A percentile compares a stretch with the other conserved stretches of the same genome.
Evolutionary conservation across 2,797 vertebrate genomes (phyloP).

Genomic region (Sebastolobus altivelis): DNA sequence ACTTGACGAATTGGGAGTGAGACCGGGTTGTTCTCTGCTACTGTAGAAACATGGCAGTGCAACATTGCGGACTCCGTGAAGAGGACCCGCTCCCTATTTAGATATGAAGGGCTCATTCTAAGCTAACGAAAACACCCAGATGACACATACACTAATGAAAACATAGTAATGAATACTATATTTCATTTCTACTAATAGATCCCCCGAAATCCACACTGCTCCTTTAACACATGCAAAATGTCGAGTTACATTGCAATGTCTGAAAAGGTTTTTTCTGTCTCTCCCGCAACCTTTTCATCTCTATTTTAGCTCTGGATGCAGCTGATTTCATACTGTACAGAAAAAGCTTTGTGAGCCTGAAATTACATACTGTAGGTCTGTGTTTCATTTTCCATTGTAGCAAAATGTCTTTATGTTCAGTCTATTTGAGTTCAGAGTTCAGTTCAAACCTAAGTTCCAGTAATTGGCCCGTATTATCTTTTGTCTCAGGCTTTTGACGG

Average conservation of each 20-base stretch:
- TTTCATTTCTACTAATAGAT: background rate
- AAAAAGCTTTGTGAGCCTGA: background rate
- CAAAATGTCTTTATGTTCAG: background rate
- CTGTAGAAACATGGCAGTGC: background rate
- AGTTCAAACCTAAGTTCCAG: background rate
- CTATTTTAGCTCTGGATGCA: constrained; percentile 26
- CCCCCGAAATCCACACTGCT: background rate
- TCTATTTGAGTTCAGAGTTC: constrained; percentile 23
- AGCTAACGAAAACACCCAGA: background rate
- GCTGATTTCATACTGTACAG: constrained; percentile 14
- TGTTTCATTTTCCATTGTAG: background rate
- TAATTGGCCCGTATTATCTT: constrained; percentile 16
- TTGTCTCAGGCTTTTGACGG: constrained; percentile 14
- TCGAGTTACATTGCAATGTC: constrained; percentile 19
- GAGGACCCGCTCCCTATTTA: background rate
- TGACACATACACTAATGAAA: background rate
- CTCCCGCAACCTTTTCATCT: constrained; percentile 3
- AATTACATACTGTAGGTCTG: constrained; percentile 10
- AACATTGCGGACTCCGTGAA: background rate
- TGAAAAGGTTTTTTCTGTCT: constrained; percentile 26
- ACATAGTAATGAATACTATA: background rate
- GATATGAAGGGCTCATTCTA: background rate
- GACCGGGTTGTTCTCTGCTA: too few relatives aligned
- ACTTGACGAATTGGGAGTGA: too few relatives aligned
- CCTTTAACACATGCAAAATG: constrained; percentile 59